Conservation (phyloP, 2,888 invertebrate genomes). For the Drosophila testacea region DNA sequence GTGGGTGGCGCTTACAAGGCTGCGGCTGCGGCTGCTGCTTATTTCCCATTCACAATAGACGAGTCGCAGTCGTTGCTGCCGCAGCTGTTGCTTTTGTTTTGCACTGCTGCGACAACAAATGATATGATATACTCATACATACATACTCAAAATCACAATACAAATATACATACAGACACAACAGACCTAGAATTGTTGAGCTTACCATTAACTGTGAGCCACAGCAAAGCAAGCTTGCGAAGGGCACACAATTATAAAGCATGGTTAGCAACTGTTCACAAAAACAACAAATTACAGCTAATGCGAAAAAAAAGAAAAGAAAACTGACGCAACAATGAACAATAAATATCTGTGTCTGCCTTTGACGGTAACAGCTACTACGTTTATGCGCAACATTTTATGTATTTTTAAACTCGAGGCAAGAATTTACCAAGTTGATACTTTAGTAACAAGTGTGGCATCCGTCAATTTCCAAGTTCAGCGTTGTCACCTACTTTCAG, state of each 20-base stretch:
- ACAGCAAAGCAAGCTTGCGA: constrained; percentile 53
- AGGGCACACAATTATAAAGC: constrained; percentile 50
- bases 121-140: constrained; percentile 20
- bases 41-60: constrained; percentile 61
- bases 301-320: constrained; percentile 15
- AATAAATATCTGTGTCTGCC: constrained; percentile 42
- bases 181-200: constrained; percentile 29
- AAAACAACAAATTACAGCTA: constrained; percentile 23
- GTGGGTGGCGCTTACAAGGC: constrained; percentile 77
- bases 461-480: too few species aligned
- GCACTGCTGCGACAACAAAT: constrained; percentile 30
- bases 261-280: constrained; percentile 22
- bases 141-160: not conserved
- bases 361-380: constrained; percentile 49
- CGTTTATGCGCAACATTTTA: too few species aligned
- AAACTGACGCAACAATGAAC: constrained; percentile 12
- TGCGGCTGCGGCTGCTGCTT: constrained; percentile 29
- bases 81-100: constrained; percentile 71
- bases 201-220: constrained; percentile 39
- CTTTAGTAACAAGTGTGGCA: too few species aligned
- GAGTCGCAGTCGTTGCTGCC: constrained; percentile 30
- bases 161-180: not conserved
- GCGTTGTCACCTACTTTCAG: too few species aligned
- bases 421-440: too few species aligned
- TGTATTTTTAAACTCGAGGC: too few species aligned